Base-by-base conservation (phyloP, 2,113 vertebrate species). In the Athene noctua region DNA sequence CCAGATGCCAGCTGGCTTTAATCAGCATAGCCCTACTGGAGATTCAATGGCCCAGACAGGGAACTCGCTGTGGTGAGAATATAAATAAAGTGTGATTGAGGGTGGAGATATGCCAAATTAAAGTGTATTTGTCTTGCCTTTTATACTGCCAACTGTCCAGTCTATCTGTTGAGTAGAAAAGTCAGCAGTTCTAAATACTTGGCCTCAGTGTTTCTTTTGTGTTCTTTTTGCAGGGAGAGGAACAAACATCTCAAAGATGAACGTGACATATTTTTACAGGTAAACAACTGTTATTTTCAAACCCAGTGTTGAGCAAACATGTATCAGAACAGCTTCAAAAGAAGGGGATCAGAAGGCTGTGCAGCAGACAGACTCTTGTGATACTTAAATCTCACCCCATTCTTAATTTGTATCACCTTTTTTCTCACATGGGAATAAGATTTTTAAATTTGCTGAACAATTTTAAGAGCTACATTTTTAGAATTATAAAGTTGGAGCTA, bases 241-340 rank as follows among this genome's bases (percentile, higher is more conserved):
- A 99, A 99, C 97, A 99, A 99, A 88, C 98, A 99, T 88, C 98
- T 99, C 75, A 98, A 97, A 94, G 99, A 99, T 75, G 99, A 99
- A 94, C 96, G 94, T 62, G 99, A 99, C 94, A 97, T 99, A 58
- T 95, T 94, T 96, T 98, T 98, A 49, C 98, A 98, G 98, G 98
- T 98, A 97, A 77, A 54, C 12, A 55, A 44, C 20, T 44, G 11
- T 34, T 58, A 17, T 66, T 94, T 93, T 68, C 58, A 86, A 88
- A 44, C 15, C 14, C 3, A 30, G 1, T 68, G 14, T 75, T 86
- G 54, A 61, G 21, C 34, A 82, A 44, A 57, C n/a, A 62, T 7
- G 3, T 29, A 36, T 3, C 25, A 88, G 54, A 92, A 65, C 58
- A 92, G 23, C 23, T 42, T 75, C 30, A 72, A 82, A 81, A 72